phyloP scores from a whole-genome alignment of 2,888 invertebrate genomes.

The Gonocerus acuteangulatus region DNA sequence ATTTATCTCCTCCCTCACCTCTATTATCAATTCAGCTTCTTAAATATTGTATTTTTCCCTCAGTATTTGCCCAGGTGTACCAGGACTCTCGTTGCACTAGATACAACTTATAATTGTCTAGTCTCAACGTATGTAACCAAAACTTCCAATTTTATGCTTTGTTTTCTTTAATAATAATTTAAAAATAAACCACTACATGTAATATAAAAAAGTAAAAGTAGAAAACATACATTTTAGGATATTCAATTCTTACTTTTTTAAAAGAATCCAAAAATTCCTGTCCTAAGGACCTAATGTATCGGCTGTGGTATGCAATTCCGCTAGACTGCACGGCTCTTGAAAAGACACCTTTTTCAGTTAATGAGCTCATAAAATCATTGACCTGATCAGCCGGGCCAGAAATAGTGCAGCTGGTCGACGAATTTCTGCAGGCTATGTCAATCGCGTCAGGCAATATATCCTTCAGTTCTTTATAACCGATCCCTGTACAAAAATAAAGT shows the following conservation, averaged over 20 bases:
- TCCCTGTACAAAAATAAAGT: slow-evolving; percentile 33
- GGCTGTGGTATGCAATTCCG: slow-evolving; percentile 40
- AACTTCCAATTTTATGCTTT: too few species aligned
- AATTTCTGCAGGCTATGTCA: slow-evolving; percentile 73
- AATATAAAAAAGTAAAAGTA: too few species aligned
- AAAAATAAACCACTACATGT: too few species aligned
- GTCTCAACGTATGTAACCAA: too few species aligned
- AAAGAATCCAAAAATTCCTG: slow-evolving; percentile 44
- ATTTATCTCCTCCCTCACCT: too few species aligned
- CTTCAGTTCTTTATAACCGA: slow-evolving; percentile 39
- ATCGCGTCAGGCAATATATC: slow-evolving; percentile 52
- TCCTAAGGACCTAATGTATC: slow-evolving; percentile 44
- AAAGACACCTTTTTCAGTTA: slow-evolving; percentile 44
- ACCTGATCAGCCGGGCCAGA: slow-evolving; percentile 63
- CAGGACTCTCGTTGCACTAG: too few species aligned
- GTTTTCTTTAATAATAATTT: not conserved
- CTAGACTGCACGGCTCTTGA: slow-evolving; percentile 39
- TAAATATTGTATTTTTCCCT: too few species aligned
- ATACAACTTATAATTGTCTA: too few species aligned
- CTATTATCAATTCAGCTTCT: too few species aligned
- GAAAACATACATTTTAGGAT: too few species aligned
- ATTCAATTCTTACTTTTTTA: too few species aligned
- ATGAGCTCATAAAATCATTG: slow-evolving; percentile 50
- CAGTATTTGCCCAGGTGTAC: too few species aligned
- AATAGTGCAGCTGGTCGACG: slow-evolving; percentile 66